phyloP scores from a whole-genome alignment of 2,888 invertebrate species.

The Sphaerophoria taeniata region DNA sequence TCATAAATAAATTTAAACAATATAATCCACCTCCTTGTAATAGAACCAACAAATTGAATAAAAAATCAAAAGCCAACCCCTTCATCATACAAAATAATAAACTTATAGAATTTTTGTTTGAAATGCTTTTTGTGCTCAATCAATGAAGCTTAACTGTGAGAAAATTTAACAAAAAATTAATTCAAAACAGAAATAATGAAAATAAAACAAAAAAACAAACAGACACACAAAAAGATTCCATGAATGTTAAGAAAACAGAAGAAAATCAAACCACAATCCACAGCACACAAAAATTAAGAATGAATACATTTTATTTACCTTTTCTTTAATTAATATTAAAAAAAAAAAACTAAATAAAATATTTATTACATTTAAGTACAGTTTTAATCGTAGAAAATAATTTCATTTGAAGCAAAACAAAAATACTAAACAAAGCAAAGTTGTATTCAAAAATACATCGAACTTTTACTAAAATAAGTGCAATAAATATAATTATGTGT shows the following conservation, averaged over 20 bases:
- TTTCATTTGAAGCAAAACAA: conserved; percentile 31
- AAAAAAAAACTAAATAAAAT: conserved; percentile 53
- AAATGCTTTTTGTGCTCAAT: conserved; percentile 82
- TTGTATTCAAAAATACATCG: conserved; percentile 77
- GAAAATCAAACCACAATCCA: conserved; percentile 74
- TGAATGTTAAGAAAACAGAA: conserved; percentile 38
- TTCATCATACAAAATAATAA: conserved; percentile 31
- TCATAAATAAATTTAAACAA: conserved; percentile 34
- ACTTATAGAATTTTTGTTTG: conserved; percentile 76
- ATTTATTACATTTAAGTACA: conserved; percentile 47
- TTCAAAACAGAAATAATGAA: conserved; percentile 47
- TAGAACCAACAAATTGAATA: conserved; percentile 45
- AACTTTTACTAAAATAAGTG: conserved; percentile 77
- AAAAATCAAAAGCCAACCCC: conserved; percentile 36
- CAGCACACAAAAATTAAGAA: conserved; percentile 56
- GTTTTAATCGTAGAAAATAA: conserved; percentile 12
- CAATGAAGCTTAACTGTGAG: conserved; percentile 83
- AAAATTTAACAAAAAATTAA: conserved; percentile 76
- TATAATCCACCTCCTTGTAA: conserved; percentile 49
- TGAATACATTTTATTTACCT: background rate
- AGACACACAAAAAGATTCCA: conserved; percentile 63
- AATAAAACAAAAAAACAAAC: conserved; percentile 62
- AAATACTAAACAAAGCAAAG: conserved; percentile 58
- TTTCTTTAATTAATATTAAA: conserved; percentile 47
- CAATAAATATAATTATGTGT: conserved; percentile 51